phyloP scores from a whole-genome alignment of 2,888 invertebrate species.

The Andricus quercusramuli region DNA sequence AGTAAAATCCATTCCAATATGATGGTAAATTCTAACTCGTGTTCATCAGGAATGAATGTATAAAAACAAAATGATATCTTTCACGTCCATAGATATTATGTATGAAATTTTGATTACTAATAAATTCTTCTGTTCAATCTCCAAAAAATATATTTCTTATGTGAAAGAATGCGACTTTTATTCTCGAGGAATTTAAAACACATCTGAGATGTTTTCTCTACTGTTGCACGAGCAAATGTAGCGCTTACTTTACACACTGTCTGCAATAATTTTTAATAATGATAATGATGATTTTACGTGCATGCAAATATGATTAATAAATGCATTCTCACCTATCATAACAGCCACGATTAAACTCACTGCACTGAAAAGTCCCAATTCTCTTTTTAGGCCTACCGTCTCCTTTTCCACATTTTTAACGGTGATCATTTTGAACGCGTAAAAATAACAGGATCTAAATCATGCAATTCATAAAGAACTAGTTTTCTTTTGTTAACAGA shows the following conservation, averaged over 20 bases:
- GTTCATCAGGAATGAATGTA: no score
- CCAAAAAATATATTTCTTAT: background rate
- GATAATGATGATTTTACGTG: background rate
- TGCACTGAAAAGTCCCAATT: conserved; percentile 89
- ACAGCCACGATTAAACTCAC: conserved; percentile 91
- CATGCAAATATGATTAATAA: background rate
- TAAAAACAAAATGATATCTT: background rate
- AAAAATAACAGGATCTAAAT: background rate
- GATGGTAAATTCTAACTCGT: no score
- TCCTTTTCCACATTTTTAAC: conserved; percentile 44
- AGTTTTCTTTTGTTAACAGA: background rate
- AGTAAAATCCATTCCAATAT: no score
- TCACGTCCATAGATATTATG: background rate
- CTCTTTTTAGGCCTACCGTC: conserved; percentile 84
- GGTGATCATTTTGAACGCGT: conserved; percentile 33
- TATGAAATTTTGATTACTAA: background rate
- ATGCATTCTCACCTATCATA: conserved; percentile 86
- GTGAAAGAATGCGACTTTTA: background rate
- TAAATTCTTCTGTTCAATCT: background rate
- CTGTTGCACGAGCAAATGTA: no score
- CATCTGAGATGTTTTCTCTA: background rate
- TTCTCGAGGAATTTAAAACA: background rate
- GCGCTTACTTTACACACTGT: no score
- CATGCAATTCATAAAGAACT: background rate
- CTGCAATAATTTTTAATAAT: background rate